A percentile compares a stretch with the other conserved stretches of the same genome.
These are phyloP conservation scores for Chascanopsetta lugubris DNA, from an alignment of 2,113 vertebrate genomes.

Conservation along the genomic window DNA sequence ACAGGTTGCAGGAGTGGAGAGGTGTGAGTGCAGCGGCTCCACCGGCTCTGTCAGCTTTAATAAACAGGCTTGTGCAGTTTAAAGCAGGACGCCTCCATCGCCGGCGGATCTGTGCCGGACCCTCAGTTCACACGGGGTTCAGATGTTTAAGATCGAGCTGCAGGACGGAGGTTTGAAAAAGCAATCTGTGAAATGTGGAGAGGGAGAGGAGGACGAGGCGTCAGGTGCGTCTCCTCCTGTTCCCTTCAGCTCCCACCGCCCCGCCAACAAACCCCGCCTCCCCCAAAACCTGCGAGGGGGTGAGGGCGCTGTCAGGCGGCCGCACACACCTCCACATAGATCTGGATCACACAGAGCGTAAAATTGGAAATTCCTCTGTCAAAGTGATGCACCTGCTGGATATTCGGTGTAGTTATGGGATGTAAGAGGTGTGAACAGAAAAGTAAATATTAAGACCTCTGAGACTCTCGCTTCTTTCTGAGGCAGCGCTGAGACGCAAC, in stretches of 20 bases:
- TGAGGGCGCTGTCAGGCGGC: not conserved
- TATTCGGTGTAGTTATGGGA: not conserved
- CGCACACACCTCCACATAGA: not conserved
- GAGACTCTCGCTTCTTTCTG: no score
- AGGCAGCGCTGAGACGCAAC: no score
- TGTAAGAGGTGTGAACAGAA: not conserved
- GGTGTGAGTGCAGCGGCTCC: not conserved
- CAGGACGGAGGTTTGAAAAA: slow-evolving; percentile 28
- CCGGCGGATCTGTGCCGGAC: slow-evolving; percentile 17
- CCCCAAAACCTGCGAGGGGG: not conserved
- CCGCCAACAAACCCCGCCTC: slow-evolving; percentile 6
- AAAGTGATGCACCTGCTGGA: not conserved
- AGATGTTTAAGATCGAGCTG: slow-evolving; percentile 5
- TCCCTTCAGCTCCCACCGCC: slow-evolving; percentile 16
- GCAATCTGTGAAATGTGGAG: slow-evolving; percentile 31
- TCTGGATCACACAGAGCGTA: not conserved
- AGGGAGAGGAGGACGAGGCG: slow-evolving; percentile 11
- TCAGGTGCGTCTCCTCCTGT: slow-evolving; percentile 31
- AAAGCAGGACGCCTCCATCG: not conserved
- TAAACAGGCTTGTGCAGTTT: not conserved
- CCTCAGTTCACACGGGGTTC: slow-evolving; percentile 24
- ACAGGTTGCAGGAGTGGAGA: slow-evolving; percentile 2
- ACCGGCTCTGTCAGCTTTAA: slow-evolving; percentile 5
- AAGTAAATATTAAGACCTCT: no score
- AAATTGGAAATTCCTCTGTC: not conserved